Percentiles rank a stretch among this genome's conserved stretches.
Evolutionary conservation across 2,888 invertebrate species (phyloP).

Genomic region (Cephus pulcher): DNA sequence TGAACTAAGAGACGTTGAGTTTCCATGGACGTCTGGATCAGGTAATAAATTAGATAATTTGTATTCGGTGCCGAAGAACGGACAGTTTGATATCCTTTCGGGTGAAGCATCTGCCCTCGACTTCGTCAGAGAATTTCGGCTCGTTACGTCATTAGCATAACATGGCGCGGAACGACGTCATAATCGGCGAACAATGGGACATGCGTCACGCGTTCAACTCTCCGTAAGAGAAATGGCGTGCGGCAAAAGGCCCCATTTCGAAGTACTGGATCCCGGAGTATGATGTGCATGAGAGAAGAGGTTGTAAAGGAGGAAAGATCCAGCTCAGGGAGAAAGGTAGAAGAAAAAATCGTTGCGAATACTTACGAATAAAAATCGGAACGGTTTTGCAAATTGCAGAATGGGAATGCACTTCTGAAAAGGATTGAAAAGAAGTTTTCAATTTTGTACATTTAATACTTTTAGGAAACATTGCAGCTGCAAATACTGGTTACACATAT

Average conservation of each 20-base stretch:
- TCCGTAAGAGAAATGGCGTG: conserved; percentile 18
- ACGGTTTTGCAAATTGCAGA: neutral
- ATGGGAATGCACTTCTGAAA: neutral
- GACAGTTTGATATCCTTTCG: conserved; percentile 3
- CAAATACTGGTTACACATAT: neutral
- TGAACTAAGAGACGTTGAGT: neutral
- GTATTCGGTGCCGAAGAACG: neutral
- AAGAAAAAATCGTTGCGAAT: conserved; percentile 23
- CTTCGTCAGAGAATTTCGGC: conserved; percentile 19
- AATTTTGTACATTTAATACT: neutral
- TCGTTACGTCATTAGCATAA: conserved; percentile 45
- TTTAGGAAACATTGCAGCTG: neutral
- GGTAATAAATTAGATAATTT: neutral
- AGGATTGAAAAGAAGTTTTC: neutral
- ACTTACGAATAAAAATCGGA: conserved; percentile 15
- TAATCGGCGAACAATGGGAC: conserved; percentile 47
- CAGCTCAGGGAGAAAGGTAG: conserved; percentile 11
- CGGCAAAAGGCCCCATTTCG: conserved; percentile 14
- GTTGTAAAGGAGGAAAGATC: conserved; percentile 2
- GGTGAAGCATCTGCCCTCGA: neutral
- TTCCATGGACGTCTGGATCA: neutral
- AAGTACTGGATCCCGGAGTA: conserved; percentile 10
- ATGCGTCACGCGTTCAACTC: conserved; percentile 37
- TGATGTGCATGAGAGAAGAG: conserved; percentile 10
- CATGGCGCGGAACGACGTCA: conserved; percentile 41